Base-by-base conservation (phyloP, 2,113 vertebrate genomes). In the Brachionichthys hirsutus region DNA sequence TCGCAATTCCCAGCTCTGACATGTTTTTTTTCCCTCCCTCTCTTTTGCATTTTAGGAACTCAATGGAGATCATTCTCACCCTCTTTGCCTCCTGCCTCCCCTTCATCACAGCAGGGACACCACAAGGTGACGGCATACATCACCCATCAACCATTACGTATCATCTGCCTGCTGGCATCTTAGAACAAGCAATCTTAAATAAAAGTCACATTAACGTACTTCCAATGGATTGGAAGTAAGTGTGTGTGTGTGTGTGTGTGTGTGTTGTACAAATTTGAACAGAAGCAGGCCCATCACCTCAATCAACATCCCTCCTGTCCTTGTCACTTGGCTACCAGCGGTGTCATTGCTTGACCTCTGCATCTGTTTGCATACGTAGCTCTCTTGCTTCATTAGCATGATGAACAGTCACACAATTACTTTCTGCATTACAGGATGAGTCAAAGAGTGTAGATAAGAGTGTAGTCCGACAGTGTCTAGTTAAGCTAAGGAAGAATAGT, bases 111-210 rank as follows among this genome's bases (percentile, higher is more conserved):
- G 65, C 68, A 45, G 81, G 79, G 78, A 81, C 75, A 65, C 62
- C 45, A 59, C 84, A 85, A 86, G 83, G 87, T 87, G 85, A 89
- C 78, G 79, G 69, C 79, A 86, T 88, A 80, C 59, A 83, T 89
- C 85, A 85, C 64, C 73, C 70, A 60, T 67, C 73, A 81, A 67
- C 56, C 53, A 53, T 80, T 74, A 65, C 77, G 68, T 57, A 59
- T 79, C 73, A 82, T 85, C 77, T 75, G 67, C 62, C 70, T 57
- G 78, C 64, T 67, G 82, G 24, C 57, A 55, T 73, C 56, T 79
- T 64, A 69, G 51, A 83, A 69, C 60, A 55, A 70, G 52, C 40
- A 67, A 19, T 42, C 44, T 63, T 50, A 47, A 62, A 63, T 68
- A 71, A 75, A 67, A 73, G 62, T 58, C 2, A 40, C 10, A 55